phyloP scores from a whole-genome alignment of 2,797 vertebrate genomes.

The Myotis pilosus region DNA sequence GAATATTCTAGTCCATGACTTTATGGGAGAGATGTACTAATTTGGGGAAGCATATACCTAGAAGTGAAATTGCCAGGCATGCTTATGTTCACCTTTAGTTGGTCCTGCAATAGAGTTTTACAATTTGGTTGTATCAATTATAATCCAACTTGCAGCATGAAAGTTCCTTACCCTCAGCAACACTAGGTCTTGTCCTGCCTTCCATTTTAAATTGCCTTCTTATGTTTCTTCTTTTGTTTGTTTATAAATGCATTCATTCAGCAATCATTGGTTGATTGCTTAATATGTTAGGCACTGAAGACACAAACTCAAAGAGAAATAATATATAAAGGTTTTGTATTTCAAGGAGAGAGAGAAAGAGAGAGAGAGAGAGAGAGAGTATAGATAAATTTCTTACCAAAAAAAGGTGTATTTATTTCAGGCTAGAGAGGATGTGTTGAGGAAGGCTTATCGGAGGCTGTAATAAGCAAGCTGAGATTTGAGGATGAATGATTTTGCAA shows the following conservation, averaged over 20 bases:
- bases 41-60: not conserved
- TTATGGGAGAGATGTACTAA: not conserved
- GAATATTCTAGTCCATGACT: not conserved
- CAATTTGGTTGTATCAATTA: not conserved
- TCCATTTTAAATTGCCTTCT: not conserved
- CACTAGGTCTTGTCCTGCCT: not conserved
- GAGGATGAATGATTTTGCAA: constrained; percentile 1
- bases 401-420: not conserved
- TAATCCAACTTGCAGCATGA: not conserved
- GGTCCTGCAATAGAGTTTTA: not conserved
- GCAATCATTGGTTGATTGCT: not conserved
- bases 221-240: not conserved
- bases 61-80: not conserved
- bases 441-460: not conserved
- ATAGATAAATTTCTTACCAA: not conserved
- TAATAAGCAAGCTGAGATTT: not conserved
- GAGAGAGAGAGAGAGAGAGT: not conserved
- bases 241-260: not conserved
- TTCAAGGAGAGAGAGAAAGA: not conserved
- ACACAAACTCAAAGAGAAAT: not conserved
- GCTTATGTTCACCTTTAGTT: not conserved
- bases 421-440: not conserved
- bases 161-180: not conserved
- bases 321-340: not conserved
- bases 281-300: not conserved